These are phyloP conservation scores for Beaufortia kweichowensis DNA, from an alignment of 2,113 vertebrate genomes.

Conservation along the genomic window DNA sequence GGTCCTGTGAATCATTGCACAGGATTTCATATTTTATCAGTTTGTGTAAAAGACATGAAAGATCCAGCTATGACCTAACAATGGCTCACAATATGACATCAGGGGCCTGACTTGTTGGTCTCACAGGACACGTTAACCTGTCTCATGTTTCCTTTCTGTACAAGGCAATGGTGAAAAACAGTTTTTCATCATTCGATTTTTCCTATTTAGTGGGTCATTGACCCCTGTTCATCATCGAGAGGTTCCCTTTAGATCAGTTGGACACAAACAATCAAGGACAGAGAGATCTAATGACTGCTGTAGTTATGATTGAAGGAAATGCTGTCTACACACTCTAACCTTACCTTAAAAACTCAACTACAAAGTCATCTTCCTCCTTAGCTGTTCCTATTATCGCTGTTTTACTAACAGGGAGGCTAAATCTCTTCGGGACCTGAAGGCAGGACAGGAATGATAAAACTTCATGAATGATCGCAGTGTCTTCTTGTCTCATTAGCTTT, in stretches of 20 bases:
- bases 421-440: neutral
- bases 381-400: neutral
- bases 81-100: neutral
- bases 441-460: neutral
- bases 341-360: too few relatives aligned
- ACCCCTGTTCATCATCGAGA: slow-evolving; percentile 11
- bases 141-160: slow-evolving; percentile 18
- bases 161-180: slow-evolving; percentile 10
- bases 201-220: slow-evolving; percentile 2
- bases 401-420: neutral
- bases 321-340: too few relatives aligned
- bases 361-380: too few relatives aligned
- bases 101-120: slow-evolving; percentile 11
- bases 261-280: slow-evolving; percentile 1
- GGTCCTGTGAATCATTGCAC: neutral
- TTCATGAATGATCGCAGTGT: neutral
- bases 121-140: slow-evolving; percentile 12
- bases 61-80: neutral
- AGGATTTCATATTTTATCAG: slow-evolving; percentile 25
- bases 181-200: slow-evolving; percentile 29
- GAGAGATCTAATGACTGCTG: neutral
- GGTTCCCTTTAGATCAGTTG: neutral
- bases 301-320: slow-evolving; percentile 5
- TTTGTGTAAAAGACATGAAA: slow-evolving; percentile 19
- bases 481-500: neutral